These are phyloP conservation scores for Anolis sagrei DNA, from an alignment of 2,113 vertebrate species.

Conservation along the genomic window DNA sequence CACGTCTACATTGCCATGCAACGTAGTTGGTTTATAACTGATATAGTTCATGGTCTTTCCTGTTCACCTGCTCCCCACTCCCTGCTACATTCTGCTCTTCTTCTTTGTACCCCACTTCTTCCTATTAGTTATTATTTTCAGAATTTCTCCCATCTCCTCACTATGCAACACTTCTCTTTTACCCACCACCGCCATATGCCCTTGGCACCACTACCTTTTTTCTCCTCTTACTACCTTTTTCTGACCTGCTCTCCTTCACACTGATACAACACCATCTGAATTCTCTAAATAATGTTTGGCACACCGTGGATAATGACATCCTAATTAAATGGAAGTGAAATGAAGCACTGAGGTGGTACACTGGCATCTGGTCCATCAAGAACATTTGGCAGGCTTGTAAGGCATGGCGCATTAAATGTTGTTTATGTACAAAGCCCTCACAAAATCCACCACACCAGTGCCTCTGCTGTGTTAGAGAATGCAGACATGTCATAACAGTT, in stretches of 20 bases:
- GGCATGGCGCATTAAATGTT: not conserved
- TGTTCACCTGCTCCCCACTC: not conserved
- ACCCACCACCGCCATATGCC: not conserved
- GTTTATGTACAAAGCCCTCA: not conserved
- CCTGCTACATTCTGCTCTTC: no score
- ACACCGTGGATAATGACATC: not conserved
- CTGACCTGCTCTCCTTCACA: not conserved
- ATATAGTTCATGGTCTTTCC: not conserved
- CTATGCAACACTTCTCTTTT: not conserved
- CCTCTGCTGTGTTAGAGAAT: slow-evolving; percentile 22
- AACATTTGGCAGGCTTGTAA: slow-evolving; percentile 21
- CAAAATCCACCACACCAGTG: not conserved
- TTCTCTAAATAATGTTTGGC: slow-evolving; percentile 9
- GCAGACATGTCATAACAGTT: not conserved
- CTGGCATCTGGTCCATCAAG: slow-evolving; percentile 19
- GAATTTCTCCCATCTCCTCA: not conserved
- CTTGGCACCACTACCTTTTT: not conserved
- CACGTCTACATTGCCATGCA: no score
- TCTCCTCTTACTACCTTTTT: not conserved
- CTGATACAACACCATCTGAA: not conserved
- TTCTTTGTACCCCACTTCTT: not conserved
- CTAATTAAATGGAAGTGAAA: not conserved
- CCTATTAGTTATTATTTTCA: not conserved
- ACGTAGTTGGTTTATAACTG: no score
- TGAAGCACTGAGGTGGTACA: not conserved